Percentiles rank a stretch among this genome's conserved stretches.
Evolutionary conservation across 2,888 invertebrate genomes (phyloP).

Genomic region (Rotaria sp.): DNA sequence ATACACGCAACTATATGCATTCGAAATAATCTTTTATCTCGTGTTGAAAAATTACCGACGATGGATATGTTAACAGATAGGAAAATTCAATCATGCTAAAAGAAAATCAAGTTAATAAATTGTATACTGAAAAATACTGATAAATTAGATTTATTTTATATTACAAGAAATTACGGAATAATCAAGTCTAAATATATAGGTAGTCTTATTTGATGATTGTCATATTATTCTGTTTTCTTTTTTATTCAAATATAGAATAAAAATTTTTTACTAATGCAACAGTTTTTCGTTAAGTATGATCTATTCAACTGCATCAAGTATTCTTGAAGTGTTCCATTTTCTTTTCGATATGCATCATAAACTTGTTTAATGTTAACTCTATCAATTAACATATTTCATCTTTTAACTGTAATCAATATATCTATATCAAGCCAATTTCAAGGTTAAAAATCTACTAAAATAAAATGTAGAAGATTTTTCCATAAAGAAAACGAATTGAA

Average conservation of each 20-base stretch:
- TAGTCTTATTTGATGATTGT: not conserved
- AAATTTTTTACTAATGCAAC: not conserved
- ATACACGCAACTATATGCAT: not conserved
- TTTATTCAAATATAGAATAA: not conserved
- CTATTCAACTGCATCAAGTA: not conserved
- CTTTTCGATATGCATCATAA: not conserved
- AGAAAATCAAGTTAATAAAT: not conserved
- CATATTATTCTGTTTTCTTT: not conserved
- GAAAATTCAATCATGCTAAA: not conserved
- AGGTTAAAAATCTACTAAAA: no score
- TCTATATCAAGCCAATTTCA: no score
- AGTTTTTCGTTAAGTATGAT: not conserved
- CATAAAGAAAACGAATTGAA: no score
- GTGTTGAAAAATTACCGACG: not conserved
- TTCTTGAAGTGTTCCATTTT: not conserved
- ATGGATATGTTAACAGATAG: not conserved
- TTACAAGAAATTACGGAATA: no score
- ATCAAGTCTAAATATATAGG: not conserved
- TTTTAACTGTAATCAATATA: no score
- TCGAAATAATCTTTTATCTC: conserved; percentile 4
- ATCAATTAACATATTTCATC: no score
- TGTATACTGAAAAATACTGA: no score
- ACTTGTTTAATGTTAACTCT: not conserved
- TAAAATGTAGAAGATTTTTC: no score
- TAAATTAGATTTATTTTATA: no score